Evolutionary conservation across 2,888 invertebrate species (phyloP), one percentile per base, ranked within the genome.

Genomic region (Leucoma salicis): DNA sequence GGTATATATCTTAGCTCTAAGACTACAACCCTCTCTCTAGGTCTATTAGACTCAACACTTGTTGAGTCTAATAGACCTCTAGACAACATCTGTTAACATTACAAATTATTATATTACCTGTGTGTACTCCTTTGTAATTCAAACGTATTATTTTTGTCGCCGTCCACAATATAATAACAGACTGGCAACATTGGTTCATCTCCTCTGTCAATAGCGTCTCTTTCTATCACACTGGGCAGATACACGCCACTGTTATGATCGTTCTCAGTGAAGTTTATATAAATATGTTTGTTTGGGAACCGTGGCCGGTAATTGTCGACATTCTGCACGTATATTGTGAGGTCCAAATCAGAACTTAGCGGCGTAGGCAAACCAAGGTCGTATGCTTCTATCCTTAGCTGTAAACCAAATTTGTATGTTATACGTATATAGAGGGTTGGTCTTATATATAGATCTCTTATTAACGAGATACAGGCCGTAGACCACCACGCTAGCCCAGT

Each of bases 131-230:
- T 92, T 63, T 96, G 93, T 14, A 97, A 74, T 34, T 90, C 85
- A 70, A 97, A 97, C 40, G 92, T 82, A 6, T 91, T 91, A 12
- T 92, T 91, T 13, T 94, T 93, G 69, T 97, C 96, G 10, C 97
- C 97, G 4, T 93, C 93, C n/a, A 97, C 92, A 35, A 98, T 95
- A 69, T 94, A 98, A 74, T 97, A 98, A 70, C 98, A 99, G n/a
- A 97, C 96, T 46, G 95, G 94, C 35, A 95, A 91, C 34, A 94
- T 92, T 0, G 95, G 94, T 58, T 95, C 95, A 53, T 95, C 95
- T 1, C 94, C 92, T 62, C 96, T 95, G 62, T 96, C 96, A 12
- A 96, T 92, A 63, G 95, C 96, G 70, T 97, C 97, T 52, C 95
- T 91, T 66, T 97, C 97, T 31, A 97, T 92, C 0, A 97, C 97